Base-by-base conservation (phyloP, 2,888 invertebrate species). In the Trisateles emortualis region DNA sequence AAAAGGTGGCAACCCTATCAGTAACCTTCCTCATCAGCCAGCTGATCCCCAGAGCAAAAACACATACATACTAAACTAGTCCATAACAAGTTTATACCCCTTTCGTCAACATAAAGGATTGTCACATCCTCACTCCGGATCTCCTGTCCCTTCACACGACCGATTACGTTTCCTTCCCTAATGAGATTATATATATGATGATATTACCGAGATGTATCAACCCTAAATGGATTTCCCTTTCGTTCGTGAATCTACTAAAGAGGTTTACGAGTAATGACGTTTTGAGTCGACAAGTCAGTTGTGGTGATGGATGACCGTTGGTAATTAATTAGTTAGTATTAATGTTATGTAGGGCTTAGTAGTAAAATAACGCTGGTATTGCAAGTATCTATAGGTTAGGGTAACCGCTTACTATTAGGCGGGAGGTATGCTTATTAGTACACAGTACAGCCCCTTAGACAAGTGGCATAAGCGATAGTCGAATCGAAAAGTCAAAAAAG, bases 161-260 rank as follows among this genome's bases (percentile, higher is more conserved):
- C 70, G 68, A 74, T 72, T 72, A 68, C 65, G 57, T 60, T 60
- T 42, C 58, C 58, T 43, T 47, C 32, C 64, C 54, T 70, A 64
- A 74, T 70, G 47, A 65, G 74, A 76, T 74, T 74, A 74, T 68
- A n/a, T 62, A 54, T 57, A 68, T 67, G 61, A 74, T 59, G 55
- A 49, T 58, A 64, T 70, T 72, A 74, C 55, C 55, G 60, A 52
- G 59, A 69, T 60, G 50, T 62, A 63, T 60, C 52, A 60, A 56
- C 52, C 53, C 52, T 59, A 59, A 64, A 70, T 57, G 58, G 61
- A 73, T 73, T 62, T 35, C 38, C 51, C 56, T 17, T 43, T 24
- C n/a, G n/a, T 50, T 41, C 59, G 38, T 17, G 50, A 38, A 64
- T 61, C 52, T 53, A 45, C 10, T 51, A 47, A n/a, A 44, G 58